Evolutionary conservation across 2,888 invertebrate genomes (phyloP), one percentile per base, ranked within the genome.

Genomic region (Alcis repandata): DNA sequence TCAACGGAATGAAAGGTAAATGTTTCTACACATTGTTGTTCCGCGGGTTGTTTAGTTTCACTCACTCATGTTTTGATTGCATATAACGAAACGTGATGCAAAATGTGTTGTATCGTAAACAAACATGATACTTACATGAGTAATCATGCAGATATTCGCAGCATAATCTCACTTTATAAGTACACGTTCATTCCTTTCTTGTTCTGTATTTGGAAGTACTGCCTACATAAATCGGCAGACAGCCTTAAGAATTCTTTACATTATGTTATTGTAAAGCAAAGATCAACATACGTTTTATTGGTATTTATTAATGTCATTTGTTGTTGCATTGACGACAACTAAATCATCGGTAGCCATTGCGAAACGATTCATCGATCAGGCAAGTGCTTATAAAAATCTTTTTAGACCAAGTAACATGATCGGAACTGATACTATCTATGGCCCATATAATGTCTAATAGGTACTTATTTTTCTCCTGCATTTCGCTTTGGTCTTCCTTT

Each of bases 51-150:
- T 70, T 74, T 74, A 68, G 68, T 70, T 71, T 68, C 63, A 41
- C 38, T 63, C 59, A 67, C 74, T 77, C 79, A 76, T 80, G 79
- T 75, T 75, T 78, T 78, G 79, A 80, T 78, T 79, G 72, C 74
- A 71, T 73, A 71, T 65, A 78, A 74, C 73, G 71, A 67, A 74
- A 76, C 79, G 77, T 80, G 80, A 77, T 80, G 76, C 79, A 73
- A 75, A 79, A 79, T 81, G 74, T 74, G 76, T 78, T 78, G 70
- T 76, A 74, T 74, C 71, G 75, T 82, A 84, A 83, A 83, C 82
- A 65, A 83, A 80, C 63, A 59, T 48, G 58, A 63, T 63, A 63
- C 51, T 27, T 38, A 74, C 75, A 79, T 84, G 84, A 84, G 79
- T 83, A 83, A 84, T 76, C 76, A 74, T 71, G 68, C 72, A 78